Evolutionary conservation across 2,797 vertebrate genomes (phyloP), one percentile per base, ranked within the genome.

Genomic region (Lacerta bilineata): DNA sequence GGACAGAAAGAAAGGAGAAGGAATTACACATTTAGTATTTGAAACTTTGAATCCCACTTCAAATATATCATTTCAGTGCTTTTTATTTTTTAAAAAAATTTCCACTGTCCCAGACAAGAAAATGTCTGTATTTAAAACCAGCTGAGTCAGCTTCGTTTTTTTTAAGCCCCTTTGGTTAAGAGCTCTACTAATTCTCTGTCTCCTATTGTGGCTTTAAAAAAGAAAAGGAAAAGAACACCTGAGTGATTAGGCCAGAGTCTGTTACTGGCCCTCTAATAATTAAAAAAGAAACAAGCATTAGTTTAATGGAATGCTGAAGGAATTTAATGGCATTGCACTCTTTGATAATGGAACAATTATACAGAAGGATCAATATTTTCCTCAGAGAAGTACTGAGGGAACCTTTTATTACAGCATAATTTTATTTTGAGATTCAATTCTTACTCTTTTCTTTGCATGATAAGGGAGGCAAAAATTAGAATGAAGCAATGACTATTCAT

Each of bases 321-420:
- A 95, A 71, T 29, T 39, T 89, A 78, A n/a, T 74, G 75, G 66
- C 17, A n/a, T 80, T 88, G 55, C 68, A 89, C 93, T 91, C 85
- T 90, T 41, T 92, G 79, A 79, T 89, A 93, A 91, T 87, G 76
- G 82, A 92, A 89, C 91, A 93, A 91, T 79, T 91, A 90, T 25
- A 80, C 84, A 69, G 61, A 77, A 59, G 75, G 69, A 91, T 91
- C 80, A 85, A 18, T 90, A 83, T 91, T 72, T 88, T 92, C 59
- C 76, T 86, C 33, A 76, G 77, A 39, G 85, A 90, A 88, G 39
- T 4, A 39, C 76, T n/a, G 25, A 79, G 83, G 82, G 29, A 89
- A 80, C 85, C 2, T 1, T 72, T 68, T 86, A 39, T 0, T 86
- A 61, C 3, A 72, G n/a, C 74, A 10, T 10, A 61, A 29, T 85